Base-by-base conservation (phyloP, 2,888 invertebrate species). In the Drosophila hawaiiensis region DNA sequence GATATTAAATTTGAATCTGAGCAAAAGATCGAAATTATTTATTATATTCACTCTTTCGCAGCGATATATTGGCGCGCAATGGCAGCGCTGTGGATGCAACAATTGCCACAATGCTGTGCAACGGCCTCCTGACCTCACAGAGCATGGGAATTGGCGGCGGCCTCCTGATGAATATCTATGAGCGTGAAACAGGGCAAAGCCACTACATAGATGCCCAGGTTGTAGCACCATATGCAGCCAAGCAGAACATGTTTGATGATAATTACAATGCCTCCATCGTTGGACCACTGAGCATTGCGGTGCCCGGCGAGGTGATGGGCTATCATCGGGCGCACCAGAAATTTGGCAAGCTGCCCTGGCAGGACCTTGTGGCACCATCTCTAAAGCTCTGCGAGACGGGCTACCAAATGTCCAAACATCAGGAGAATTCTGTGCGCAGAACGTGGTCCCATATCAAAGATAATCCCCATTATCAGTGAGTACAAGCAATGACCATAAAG, bases 31-130 rank as follows among this genome's bases (percentile, higher is more conserved):
- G 0, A 4, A 22, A 25, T 14, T 55, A 22, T 28, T 41, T 28
- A 25, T 55, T 14, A 0, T 56, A 41, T 33, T 58, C 28, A 14
- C 14, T 25, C 1, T 33, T 50, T 14, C 28, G 4, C 62, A 93
- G 93, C 39, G 82, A 92, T 19, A 92, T 93, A 12, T 69, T 93
- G 28, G 66, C 82, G 19, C 82, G 80, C 14, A 92, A 92, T 41
- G 97, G 97, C 0, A 96, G 96, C 33, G 98, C 97, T 0, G 96
- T 97, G 49, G 98, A 98, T 91, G 96, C 98, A 0, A 95, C 97
- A 0, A 95, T 98, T 55, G 97, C 97, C 0, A 94, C 97, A 0
- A 94, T 97, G 94, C 96, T 98, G 84, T 98, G 98, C 94, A 96
- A 97, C 86, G 97, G 98, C 0, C 92, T 97, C 2, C 94, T 95